Percentiles rank a stretch among this genome's conserved stretches.
Evolutionary conservation across 2,888 invertebrate genomes (phyloP).

Genomic region (Ochropleura plecta): DNA sequence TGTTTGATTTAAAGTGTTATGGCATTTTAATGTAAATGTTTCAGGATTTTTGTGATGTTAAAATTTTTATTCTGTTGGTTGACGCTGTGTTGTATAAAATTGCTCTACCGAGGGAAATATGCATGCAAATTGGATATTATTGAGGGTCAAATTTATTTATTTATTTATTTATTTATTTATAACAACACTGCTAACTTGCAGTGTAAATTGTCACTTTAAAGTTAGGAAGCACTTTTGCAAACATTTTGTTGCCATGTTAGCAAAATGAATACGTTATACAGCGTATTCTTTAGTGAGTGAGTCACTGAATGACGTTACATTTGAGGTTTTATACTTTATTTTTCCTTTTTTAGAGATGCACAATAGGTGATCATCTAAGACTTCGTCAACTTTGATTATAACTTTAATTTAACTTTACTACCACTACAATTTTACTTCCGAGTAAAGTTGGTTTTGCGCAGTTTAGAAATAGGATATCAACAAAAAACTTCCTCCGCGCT

Average conservation of each 20-base stretch:
- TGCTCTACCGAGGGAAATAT: constrained; percentile 40
- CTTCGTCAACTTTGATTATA: no score
- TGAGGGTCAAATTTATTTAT: no score
- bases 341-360: no score
- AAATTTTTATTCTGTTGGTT: constrained; percentile 27
- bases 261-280: background rate
- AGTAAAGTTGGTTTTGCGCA: no score
- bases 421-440: no score
- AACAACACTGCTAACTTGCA: no score
- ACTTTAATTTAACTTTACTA: no score
- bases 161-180: no score
- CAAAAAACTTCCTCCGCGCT: no score
- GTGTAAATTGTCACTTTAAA: constrained; percentile 31
- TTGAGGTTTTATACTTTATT: background rate
- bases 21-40: constrained; percentile 57
- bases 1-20: constrained; percentile 55
- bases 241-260: background rate
- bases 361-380: background rate
- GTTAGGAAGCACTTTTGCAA: background rate
- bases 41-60: constrained; percentile 50
- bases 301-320: background rate
- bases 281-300: background rate
- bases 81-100: constrained; percentile 36
- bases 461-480: no score
- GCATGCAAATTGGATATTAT: constrained; percentile 53